Conservation (phyloP, 2,888 invertebrate species). For the Stegana nigrithorax region DNA sequence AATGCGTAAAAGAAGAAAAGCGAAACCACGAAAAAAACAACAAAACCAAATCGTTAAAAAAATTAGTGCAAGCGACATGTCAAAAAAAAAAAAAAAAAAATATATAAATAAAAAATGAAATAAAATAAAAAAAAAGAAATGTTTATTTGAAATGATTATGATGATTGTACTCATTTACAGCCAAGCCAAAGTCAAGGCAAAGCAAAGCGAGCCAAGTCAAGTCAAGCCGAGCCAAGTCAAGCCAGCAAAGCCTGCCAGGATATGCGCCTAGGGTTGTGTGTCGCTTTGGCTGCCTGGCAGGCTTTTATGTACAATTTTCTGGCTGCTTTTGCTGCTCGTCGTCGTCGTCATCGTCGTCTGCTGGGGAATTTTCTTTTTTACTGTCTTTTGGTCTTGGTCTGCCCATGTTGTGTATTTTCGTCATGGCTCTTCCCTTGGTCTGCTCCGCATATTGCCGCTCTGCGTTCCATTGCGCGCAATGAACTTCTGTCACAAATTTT, state of each 20-base stretch:
- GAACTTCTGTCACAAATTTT: slow-evolving; percentile 21
- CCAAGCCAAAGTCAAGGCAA: not conserved
- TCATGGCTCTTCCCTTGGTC: not conserved
- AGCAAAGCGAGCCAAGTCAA: not conserved
- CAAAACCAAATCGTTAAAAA: not conserved
- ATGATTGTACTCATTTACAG: not conserved
- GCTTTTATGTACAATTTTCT: no score
- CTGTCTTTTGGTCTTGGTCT: not conserved
- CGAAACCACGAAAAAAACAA: not conserved
- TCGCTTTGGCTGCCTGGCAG: no score
- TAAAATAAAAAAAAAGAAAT: slow-evolving; percentile 6
- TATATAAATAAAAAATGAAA: no score
- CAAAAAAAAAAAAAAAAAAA: no score
- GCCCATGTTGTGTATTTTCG: no score
- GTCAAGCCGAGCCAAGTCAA: not conserved
- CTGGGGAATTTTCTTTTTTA: not conserved
- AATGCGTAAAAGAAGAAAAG: not conserved
- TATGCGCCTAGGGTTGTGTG: no score
- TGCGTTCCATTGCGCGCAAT: slow-evolving; percentile 24
- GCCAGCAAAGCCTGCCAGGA: no score
- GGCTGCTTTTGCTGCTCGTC: no score
- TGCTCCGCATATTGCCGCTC: no score
- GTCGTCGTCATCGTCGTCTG: no score
- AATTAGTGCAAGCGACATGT: slow-evolving; percentile 4
- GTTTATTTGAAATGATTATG: slow-evolving; percentile 7